phyloP scores from a whole-genome alignment of 1,140 invertebrate genomes.

The Scaptomyza hsui region DNA sequence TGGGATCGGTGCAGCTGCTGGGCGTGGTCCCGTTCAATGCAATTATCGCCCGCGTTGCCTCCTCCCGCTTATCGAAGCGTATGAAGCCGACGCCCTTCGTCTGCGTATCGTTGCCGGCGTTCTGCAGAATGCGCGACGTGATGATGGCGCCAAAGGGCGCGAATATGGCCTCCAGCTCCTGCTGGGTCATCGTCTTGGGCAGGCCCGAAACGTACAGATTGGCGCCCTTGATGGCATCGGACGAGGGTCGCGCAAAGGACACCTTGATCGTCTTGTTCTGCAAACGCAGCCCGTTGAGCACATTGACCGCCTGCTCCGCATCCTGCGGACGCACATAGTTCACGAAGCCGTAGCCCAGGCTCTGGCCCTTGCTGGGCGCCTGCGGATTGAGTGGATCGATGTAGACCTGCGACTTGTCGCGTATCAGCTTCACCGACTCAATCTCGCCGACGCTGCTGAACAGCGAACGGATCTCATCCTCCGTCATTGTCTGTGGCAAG shows the following conservation, averaged over 20 bases:
- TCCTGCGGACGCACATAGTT: constrained; percentile 93
- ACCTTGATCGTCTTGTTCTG: constrained; percentile 97
- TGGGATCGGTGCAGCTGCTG: constrained; percentile 86
- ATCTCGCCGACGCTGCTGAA: constrained; percentile 95
- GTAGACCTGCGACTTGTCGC: constrained; percentile 92
- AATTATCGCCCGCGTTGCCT: constrained; percentile 87
- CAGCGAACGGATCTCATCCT: constrained; percentile 93
- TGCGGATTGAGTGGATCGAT: constrained; percentile 83
- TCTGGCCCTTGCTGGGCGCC: constrained; percentile 88
- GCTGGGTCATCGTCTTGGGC: constrained; percentile 93
- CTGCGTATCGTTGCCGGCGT: constrained; percentile 85
- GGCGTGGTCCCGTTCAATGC: constrained; percentile 87
- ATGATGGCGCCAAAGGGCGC: constrained; percentile 93
- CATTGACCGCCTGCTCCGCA: constrained; percentile 94
- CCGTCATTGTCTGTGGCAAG: constrained; percentile 95
- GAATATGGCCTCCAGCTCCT: constrained; percentile 93
- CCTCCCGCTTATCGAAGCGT: constrained; percentile 87
- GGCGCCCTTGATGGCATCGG: constrained; percentile 94
- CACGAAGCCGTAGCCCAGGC: constrained; percentile 95
- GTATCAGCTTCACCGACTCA: constrained; percentile 95
- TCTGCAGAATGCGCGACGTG: constrained; percentile 93
- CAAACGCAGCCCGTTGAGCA: constrained; percentile 92
- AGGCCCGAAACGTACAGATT: constrained; percentile 95
- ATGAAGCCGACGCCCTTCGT: constrained; percentile 88
- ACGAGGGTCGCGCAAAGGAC: constrained; percentile 93